Evolutionary conservation across 2,113 vertebrate genomes (phyloP).

Genomic region (Actenoides lindsayi): DNA sequence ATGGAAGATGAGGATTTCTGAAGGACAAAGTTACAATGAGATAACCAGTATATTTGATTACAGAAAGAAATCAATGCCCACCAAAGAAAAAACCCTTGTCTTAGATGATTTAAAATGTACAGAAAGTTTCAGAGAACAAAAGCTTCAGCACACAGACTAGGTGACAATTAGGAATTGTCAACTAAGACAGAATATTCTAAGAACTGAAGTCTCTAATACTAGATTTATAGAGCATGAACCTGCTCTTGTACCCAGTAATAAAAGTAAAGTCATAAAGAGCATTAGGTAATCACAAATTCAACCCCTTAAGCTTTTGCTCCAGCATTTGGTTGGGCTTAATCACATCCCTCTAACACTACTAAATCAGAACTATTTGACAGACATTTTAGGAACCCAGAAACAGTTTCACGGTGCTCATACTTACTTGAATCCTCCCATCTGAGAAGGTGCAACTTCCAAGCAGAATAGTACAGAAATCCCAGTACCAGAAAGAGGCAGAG

Average conservation of each 20-base stretch:
- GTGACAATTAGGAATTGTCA: not conserved
- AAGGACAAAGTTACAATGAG: slow-evolving; percentile 14
- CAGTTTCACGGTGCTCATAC: slow-evolving; percentile 49
- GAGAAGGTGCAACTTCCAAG: slow-evolving; percentile 90
- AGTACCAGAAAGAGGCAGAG: slow-evolving; percentile 94
- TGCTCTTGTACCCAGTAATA: not conserved
- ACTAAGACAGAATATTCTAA: not conserved
- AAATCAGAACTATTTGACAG: not conserved
- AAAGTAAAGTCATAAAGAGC: slow-evolving; percentile 47
- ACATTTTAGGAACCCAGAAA: not conserved
- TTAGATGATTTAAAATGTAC: not conserved
- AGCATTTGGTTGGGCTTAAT: not conserved
- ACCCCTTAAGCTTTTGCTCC: not conserved
- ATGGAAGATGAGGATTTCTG: slow-evolving; percentile 1
- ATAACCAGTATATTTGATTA: not conserved
- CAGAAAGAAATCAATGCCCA: not conserved
- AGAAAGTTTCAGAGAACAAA: not conserved
- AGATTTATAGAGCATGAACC: not conserved
- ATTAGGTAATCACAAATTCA: slow-evolving; percentile 35
- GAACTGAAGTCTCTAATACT: not conserved
- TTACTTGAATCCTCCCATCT: slow-evolving; percentile 95
- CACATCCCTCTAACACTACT: not conserved
- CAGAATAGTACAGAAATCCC: slow-evolving; percentile 96
- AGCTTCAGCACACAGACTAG: not conserved
- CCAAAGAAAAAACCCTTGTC: not conserved